These are phyloP conservation scores for Poecilia picta DNA, from an alignment of 2,797 vertebrate genomes.

Conservation along the genomic window DNA sequence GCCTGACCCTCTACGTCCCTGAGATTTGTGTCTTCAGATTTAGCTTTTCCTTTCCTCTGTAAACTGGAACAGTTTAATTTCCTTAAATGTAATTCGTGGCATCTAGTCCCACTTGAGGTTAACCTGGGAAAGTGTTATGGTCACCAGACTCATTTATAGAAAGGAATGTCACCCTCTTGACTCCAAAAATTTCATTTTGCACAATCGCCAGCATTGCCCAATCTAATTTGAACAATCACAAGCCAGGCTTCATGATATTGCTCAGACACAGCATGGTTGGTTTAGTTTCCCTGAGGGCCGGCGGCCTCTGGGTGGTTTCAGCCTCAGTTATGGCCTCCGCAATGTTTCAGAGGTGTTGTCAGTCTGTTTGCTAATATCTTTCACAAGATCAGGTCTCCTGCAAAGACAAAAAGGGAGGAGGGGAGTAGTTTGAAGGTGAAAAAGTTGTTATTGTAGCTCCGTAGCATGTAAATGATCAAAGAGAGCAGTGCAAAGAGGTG, in stretches of 20 bases:
- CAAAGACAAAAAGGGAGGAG: constrained; percentile 30
- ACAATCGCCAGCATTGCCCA: constrained; percentile 67
- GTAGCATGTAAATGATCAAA: constrained; percentile 17
- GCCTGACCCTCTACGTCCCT: background rate
- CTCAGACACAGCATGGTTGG: constrained; percentile 57
- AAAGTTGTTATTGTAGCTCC: constrained; percentile 17
- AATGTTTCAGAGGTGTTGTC: constrained; percentile 57
- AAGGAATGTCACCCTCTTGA: constrained; percentile 68
- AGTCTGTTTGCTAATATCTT: constrained; percentile 61
- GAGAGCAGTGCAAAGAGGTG: background rate
- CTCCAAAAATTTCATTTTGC: constrained; percentile 54
- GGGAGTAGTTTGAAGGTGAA: constrained; percentile 31
- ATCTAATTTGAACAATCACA: constrained; percentile 68
- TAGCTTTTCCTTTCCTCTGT: background rate
- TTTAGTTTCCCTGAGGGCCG: constrained; percentile 51
- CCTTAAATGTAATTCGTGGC: constrained; percentile 27
- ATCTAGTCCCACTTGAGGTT: constrained; percentile 58
- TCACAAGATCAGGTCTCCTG: constrained; percentile 59
- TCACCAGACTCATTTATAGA: constrained; percentile 61
- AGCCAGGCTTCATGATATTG: constrained; percentile 59
- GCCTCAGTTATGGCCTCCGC: constrained; percentile 27
- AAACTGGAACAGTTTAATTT: constrained; percentile 15
- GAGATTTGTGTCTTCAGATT: background rate
- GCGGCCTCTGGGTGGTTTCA: constrained; percentile 43
- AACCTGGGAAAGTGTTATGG: constrained; percentile 49